These are phyloP conservation scores for Cyprinodon brontotheroides DNA, from an alignment of 2,113 vertebrate species.

Conservation along the genomic window DNA sequence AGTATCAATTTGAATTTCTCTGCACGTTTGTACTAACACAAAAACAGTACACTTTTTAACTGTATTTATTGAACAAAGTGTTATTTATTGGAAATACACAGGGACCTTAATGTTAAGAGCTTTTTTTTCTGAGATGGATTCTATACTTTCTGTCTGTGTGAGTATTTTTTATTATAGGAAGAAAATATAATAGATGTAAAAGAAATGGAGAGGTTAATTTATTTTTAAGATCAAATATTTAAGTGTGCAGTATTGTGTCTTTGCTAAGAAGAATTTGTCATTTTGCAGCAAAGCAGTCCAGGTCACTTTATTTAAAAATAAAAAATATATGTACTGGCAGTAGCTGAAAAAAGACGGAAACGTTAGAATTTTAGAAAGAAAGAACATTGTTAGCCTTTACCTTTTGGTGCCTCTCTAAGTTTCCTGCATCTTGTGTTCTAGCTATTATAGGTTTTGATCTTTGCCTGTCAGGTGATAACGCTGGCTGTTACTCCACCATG, in stretches of 20 bases:
- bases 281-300: background rate
- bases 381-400: background rate
- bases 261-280: background rate
- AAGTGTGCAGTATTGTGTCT: background rate
- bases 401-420: background rate
- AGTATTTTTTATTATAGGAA: background rate
- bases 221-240: background rate
- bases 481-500: conserved; percentile 25
- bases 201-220: background rate
- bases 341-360: background rate
- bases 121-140: background rate
- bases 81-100: conserved; percentile 18
- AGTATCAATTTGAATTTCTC: conserved; percentile 1
- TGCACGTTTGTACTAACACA: conserved; percentile 1
- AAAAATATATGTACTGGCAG: background rate
- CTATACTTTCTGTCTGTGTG: background rate
- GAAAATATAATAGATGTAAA: background rate
- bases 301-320: background rate
- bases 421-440: background rate
- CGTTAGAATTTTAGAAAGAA: background rate
- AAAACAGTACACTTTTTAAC: conserved; percentile 11
- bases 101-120: background rate
- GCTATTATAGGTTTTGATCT: conserved; percentile 7
- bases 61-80: background rate
- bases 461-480: conserved; percentile 31